These are phyloP conservation scores for Rhegmatorhina hoffmannsi DNA, from an alignment of 2,113 vertebrate species.

Conservation along the genomic window DNA sequence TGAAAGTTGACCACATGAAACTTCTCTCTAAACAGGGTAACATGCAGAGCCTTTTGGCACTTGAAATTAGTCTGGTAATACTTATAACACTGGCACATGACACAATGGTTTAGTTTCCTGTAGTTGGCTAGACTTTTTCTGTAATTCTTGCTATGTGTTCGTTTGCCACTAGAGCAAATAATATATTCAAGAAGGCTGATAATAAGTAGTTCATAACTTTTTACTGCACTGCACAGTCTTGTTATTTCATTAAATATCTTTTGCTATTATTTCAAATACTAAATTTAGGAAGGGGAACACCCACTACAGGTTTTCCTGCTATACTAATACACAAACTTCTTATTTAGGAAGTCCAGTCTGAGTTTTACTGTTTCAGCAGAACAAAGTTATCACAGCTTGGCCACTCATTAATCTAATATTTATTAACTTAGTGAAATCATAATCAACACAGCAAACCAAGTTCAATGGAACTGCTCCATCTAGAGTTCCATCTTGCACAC, in stretches of 20 bases:
- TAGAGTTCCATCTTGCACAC: constrained; percentile 67
- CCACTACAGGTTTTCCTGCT: background rate
- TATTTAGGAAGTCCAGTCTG: constrained; percentile 20
- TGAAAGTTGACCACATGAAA: background rate
- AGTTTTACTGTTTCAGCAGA: constrained; percentile 20
- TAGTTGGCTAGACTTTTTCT: background rate
- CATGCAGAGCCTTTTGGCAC: background rate
- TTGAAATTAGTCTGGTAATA: background rate
- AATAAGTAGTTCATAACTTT: background rate
- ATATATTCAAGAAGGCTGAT: background rate
- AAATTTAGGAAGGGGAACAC: background rate
- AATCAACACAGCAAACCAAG: constrained; percentile 4
- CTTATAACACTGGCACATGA: background rate
- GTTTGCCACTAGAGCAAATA: background rate
- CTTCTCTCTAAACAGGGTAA: background rate
- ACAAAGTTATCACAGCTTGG: constrained; percentile 3
- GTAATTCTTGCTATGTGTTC: background rate
- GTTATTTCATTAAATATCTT: background rate
- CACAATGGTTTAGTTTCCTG: background rate
- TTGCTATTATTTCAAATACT: background rate
- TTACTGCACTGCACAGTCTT: background rate
- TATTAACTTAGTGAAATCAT: constrained; percentile 27
- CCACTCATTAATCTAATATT: background rate
- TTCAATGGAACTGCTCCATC: constrained; percentile 77
- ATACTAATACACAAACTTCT: background rate